Evolutionary conservation across 2,888 invertebrate species (phyloP).

Genomic region (Stenolophus ochropezus): DNA sequence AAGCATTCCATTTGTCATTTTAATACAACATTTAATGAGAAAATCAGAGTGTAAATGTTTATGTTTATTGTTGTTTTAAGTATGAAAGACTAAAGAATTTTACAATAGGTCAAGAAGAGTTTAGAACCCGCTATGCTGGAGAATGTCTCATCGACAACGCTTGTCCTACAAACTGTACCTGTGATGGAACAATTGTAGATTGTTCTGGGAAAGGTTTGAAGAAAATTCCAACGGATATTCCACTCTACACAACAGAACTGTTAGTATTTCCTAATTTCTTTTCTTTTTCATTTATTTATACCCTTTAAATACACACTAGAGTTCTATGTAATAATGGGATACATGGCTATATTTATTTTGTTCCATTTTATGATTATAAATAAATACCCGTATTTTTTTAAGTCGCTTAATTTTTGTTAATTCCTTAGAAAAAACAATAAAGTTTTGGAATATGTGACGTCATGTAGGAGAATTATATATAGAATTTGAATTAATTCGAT

Average conservation of each 20-base stretch:
- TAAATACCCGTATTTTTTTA: too few species aligned
- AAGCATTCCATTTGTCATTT: conserved; percentile 24
- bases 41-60: conserved; percentile 28
- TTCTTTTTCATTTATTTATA: too few species aligned
- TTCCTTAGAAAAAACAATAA: too few species aligned
- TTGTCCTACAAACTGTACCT: conserved; percentile 92
- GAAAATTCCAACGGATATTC: conserved; percentile 92
- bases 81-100: conserved; percentile 66
- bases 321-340: too few species aligned
- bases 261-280: too few species aligned
- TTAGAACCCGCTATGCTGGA: conserved; percentile 84
- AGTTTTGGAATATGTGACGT: too few species aligned
- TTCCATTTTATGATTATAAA: too few species aligned
- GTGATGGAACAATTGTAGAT: conserved; percentile 92
- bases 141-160: conserved; percentile 89
- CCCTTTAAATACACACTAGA: too few species aligned
- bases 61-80: conserved; percentile 67
- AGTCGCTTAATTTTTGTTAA: too few species aligned
- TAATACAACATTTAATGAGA: conserved; percentile 42
- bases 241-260: conserved; percentile 94
- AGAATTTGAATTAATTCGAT: too few species aligned
- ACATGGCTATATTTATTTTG: too few species aligned
- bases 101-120: conserved; percentile 86
- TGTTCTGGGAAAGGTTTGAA: conserved; percentile 89
- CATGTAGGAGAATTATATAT: too few species aligned